phyloP scores from a whole-genome alignment of 2,797 vertebrate species.

The Glossophaga mutica region DNA sequence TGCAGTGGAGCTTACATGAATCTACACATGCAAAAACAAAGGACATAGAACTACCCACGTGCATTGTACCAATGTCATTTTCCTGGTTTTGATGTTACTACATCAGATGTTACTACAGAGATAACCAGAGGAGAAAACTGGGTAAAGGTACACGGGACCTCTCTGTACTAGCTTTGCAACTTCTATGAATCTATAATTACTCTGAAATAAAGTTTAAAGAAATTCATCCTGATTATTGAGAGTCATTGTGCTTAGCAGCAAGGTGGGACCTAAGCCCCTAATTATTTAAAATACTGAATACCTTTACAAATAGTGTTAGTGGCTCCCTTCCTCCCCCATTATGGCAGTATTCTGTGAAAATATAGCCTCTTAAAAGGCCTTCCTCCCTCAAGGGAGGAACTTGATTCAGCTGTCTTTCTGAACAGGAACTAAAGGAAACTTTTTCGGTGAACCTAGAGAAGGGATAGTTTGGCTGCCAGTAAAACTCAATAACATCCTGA shows the following conservation, averaged over 20 bases:
- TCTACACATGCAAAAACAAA: background rate
- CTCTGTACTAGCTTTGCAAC: background rate
- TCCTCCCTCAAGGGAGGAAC: background rate
- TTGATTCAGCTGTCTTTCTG: conserved; percentile 22
- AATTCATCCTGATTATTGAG: background rate
- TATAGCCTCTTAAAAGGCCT: background rate
- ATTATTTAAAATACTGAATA: conserved; percentile 10
- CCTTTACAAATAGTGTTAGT: background rate
- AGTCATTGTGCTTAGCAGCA: background rate
- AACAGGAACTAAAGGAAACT: background rate
- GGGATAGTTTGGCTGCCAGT: background rate
- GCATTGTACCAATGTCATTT: background rate
- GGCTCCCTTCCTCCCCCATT: background rate
- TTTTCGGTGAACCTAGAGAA: background rate
- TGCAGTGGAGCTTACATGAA: background rate
- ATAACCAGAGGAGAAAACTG: background rate
- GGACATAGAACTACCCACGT: background rate
- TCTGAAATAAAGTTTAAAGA: background rate
- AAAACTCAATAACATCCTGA: background rate
- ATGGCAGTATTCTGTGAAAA: background rate
- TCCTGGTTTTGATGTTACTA: conserved; percentile 11
- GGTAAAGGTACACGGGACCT: background rate
- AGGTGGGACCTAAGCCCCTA: background rate
- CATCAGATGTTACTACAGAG: background rate
- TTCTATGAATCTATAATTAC: background rate